Evolutionary conservation across 2,113 vertebrate species (phyloP), one percentile per base, ranked within the genome.

Genomic region (Copsychus sechellarum): DNA sequence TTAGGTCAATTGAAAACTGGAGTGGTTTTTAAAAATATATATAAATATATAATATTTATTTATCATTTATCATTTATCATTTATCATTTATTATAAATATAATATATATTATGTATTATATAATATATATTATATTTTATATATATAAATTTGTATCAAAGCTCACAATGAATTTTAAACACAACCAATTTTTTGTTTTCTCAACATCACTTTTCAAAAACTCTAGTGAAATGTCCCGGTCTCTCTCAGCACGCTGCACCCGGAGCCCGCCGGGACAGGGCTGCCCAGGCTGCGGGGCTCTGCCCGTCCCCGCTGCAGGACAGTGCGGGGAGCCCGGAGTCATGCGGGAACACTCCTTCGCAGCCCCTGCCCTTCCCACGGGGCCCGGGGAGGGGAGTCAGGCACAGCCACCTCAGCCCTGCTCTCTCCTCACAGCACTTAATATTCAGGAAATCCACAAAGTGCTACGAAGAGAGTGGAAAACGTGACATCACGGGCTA

Each of bases 401-500:
- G 91, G 36, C 83, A 36, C 93, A 34, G 62, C 80, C 40, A 26
- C 61, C 84, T 83, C 66, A 45, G 38, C 36, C 88, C 33, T 9
- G 11, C 89, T 88, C 70, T 4, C 53, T 93, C 88, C 87, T 85
- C 78, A 18, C 26, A 31, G 62, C 87, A 91, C 97, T 96, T 93
- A 76, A 93, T 65, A 94, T 64, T 90, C 96, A 96, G 96, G 96
- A 97, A 97, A 96, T 81, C 90, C 96, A 92, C 70, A 66, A 93
- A 96, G 93, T 94, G 91, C 73, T 81, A 70, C 9, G 71, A 57
- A 67, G 87, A 87, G 92, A 92, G 95, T 96, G 96, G 96, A 97
- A 97, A 96, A 93, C 56, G 94, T 97, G 97, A 97, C 96, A 97
- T 95, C 96, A 96, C 50, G 12, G 86, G 65, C 88, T 92, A 72